Base-by-base conservation (phyloP, 2,113 vertebrate genomes). In the Glareola pratincola region DNA sequence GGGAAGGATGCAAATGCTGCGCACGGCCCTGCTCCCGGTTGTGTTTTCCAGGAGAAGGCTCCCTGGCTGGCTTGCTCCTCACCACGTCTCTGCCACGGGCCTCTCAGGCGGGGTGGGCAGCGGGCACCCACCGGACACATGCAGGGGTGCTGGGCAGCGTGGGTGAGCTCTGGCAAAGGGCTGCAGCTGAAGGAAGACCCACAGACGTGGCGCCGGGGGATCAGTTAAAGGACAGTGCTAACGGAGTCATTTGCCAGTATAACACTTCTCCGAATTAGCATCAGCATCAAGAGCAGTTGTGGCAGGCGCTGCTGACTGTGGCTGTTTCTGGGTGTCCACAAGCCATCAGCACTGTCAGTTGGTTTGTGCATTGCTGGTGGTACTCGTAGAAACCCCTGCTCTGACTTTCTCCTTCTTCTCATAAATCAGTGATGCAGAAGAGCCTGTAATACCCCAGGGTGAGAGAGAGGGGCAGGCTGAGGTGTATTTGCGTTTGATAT, bases 41-140 rank as follows among this genome's bases (percentile, higher is more conserved):
- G 6, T 30, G 6, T 62, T 57, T 83, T 48, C 50, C 22, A 66
- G 83, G n/a, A 82, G 57, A 68, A 64, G 43, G 12, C 14, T 92
- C 21, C 17, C 30, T 80, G 67, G 24, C 30, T 80, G 67, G 24
- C 36, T 77, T 66, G 14, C 34, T 77, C 13, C 59, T 74, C 29
- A 19, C 16, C 11, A 2, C 4, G 5, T 20, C 26, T 86, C 63
- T 86, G 27, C 51, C 14, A 14, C 0, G 1, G 67, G 13, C 16
- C 14, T 66, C 36, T 85, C n/a, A 50, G 59, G 13, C 0, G 4
- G 23, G 13, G 32, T 10, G 12, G 54, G 45, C 21, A 45, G 27
- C 1, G 2, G 37, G 8, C 57, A 76, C 12, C 8, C 54, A 6
- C 41, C 1, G 7, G 29, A 12, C 14, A 37, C 32, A 4, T 12